Percentiles rank a stretch among this genome's conserved stretches.
Conservation (phyloP, 2,797 vertebrate species). For the Toxotes lorentzi region DNA sequence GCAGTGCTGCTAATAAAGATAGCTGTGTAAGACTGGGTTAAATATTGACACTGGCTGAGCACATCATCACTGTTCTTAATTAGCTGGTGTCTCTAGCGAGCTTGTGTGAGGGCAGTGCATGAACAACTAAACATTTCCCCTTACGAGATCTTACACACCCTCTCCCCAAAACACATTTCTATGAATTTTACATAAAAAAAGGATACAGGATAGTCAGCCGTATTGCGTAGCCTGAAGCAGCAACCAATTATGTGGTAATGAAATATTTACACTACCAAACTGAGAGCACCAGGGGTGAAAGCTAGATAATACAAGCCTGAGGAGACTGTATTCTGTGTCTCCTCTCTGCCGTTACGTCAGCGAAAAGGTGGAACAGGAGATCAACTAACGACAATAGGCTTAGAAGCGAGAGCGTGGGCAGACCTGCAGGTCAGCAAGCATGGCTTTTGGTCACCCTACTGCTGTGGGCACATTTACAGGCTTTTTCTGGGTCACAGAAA, state of each 20-base stretch:
- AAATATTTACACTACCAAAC: constrained; percentile 90
- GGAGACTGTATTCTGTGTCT: constrained; percentile 76
- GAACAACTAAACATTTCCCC: constrained; percentile 80
- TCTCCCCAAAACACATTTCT: constrained; percentile 74
- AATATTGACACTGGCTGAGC: constrained; percentile 84
- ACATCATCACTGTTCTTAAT: constrained; percentile 79
- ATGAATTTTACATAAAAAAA: constrained; percentile 84
- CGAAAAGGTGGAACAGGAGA: constrained; percentile 67
- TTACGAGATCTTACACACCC: constrained; percentile 64
- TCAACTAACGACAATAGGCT: constrained; percentile 59
- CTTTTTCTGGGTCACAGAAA: constrained; percentile 33
- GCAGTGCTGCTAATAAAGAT: constrained; percentile 81
- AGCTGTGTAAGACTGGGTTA: constrained; percentile 82
- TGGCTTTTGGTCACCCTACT: constrained; percentile 29
- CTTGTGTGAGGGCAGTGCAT: constrained; percentile 64
- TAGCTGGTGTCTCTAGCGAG: constrained; percentile 72
- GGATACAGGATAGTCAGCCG: constrained; percentile 73
- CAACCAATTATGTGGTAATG: constrained; percentile 89
- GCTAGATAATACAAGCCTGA: constrained; percentile 83
- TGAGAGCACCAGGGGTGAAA: constrained; percentile 85
- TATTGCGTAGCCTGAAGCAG: constrained; percentile 87
- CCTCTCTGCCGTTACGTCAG: constrained; percentile 56
- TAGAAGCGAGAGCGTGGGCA: constrained; percentile 41
- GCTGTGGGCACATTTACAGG: constrained; percentile 36
- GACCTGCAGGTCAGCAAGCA: constrained; percentile 42